phyloP scores from a whole-genome alignment of 2,113 vertebrate species.

The Phocoena sinus region DNA sequence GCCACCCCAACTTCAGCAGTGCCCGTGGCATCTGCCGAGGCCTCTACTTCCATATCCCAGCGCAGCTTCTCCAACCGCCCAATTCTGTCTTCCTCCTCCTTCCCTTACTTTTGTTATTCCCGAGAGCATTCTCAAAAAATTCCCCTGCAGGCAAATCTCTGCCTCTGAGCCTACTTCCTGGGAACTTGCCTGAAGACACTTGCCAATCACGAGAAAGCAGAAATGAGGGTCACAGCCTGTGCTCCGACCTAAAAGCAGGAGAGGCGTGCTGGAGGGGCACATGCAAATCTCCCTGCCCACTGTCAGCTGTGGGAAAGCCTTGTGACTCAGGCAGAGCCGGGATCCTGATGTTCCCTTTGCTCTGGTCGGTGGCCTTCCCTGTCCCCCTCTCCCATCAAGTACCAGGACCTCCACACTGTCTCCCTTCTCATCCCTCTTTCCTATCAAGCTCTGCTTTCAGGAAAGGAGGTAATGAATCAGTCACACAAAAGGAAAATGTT shows the following conservation, averaged over 20 bases:
- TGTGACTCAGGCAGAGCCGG: background rate
- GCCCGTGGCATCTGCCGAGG: accelerated
- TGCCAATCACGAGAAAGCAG: background rate
- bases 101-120: background rate
- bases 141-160: background rate
- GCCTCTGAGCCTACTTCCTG: background rate
- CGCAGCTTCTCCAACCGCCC: background rate
- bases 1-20: background rate
- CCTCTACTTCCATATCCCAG: too few species aligned
- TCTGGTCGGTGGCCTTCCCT: background rate
- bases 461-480: background rate
- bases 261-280: accelerated
- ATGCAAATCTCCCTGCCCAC: background rate
- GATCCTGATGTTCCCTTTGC: background rate
- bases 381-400: background rate
- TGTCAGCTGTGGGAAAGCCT: accelerated
- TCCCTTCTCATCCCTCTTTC: background rate
- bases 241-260: background rate
- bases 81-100: background rate
- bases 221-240: background rate
- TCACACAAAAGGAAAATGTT: background rate
- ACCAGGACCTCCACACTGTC: background rate
- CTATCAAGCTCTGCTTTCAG: background rate
- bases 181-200: background rate
- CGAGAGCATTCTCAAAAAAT: background rate